Conservation (phyloP, 2,888 invertebrate species). For the Ptychoptera albimana region DNA sequence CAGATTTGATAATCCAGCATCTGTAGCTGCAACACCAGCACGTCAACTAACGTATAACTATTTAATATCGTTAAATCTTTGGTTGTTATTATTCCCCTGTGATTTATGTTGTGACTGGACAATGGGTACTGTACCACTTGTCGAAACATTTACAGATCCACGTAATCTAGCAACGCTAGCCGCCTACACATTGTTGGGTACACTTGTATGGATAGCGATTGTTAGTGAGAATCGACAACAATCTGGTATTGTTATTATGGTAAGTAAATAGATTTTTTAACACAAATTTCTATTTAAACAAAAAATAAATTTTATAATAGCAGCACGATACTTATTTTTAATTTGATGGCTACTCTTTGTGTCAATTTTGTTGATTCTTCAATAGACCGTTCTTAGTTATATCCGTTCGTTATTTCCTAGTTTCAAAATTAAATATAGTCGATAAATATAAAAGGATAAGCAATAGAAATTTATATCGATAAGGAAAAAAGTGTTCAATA, state of each 20-base stretch:
- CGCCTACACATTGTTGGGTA: constrained; percentile 45
- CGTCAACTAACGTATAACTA: constrained; percentile 88
- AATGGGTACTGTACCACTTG: constrained; percentile 85
- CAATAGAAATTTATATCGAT: too few species aligned
- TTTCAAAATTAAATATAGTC: too few species aligned
- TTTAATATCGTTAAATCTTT: constrained; percentile 76
- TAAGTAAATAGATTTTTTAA: constrained; percentile 17
- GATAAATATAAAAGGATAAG: too few species aligned
- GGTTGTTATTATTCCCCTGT: constrained; percentile 78
- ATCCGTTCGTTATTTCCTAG: too few species aligned
- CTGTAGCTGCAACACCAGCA: constrained; percentile 65
- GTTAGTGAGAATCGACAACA: constrained; percentile 42
- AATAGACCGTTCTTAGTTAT: too few species aligned
- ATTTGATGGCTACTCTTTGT: too few species aligned
- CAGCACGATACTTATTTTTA: too few species aligned
- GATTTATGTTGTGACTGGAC: constrained; percentile 96
- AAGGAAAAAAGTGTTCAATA: too few species aligned
- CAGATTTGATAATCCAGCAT: constrained; percentile 94
- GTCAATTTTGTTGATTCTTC: too few species aligned
- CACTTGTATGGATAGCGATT: constrained; percentile 37
- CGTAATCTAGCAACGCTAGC: constrained; percentile 67
- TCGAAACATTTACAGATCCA: constrained; percentile 61
- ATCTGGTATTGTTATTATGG: constrained; percentile 52
- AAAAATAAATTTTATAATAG: too few species aligned
- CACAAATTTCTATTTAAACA: not conserved